phyloP scores from a whole-genome alignment of 2,888 invertebrate species.

The Fragum whitleyi region DNA sequence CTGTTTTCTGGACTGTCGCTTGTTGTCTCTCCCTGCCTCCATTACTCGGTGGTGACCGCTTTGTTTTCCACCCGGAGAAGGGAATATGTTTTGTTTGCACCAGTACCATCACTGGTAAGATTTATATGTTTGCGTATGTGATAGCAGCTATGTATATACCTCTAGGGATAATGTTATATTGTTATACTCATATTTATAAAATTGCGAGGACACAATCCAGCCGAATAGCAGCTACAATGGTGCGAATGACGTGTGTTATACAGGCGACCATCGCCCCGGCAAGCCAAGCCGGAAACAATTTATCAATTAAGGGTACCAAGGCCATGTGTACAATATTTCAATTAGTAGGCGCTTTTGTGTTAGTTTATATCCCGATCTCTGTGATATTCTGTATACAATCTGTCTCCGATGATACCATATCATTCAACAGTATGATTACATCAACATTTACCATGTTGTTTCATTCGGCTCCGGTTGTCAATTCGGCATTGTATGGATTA shows the following conservation, averaged over 20 bases:
- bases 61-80: conserved; percentile 72
- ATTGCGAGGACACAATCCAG: conserved; percentile 80
- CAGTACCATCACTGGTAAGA: conserved; percentile 62
- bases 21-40: conserved; percentile 75
- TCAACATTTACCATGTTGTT: conserved; percentile 76
- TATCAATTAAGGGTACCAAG: conserved; percentile 77
- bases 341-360: conserved; percentile 77
- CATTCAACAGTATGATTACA: conserved; percentile 66
- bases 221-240: conserved; percentile 81
- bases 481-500: conserved; percentile 80
- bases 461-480: conserved; percentile 77
- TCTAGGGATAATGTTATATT: conserved; percentile 77
- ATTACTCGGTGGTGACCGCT: conserved; percentile 71
- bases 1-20: conserved; percentile 74
- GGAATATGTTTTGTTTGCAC: conserved; percentile 76
- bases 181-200: conserved; percentile 80
- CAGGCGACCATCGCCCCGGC: conserved; percentile 78
- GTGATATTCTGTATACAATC: conserved; percentile 71
- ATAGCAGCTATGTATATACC: conserved; percentile 74
- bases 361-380: conserved; percentile 79
- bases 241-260: conserved; percentile 81
- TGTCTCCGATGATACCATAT: conserved; percentile 53
- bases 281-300: conserved; percentile 60
- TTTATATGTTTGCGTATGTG: conserved; percentile 72
- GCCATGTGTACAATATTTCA: conserved; percentile 81